Conservation (phyloP, 2,113 vertebrate species). For the Chunga burmeisteri region DNA sequence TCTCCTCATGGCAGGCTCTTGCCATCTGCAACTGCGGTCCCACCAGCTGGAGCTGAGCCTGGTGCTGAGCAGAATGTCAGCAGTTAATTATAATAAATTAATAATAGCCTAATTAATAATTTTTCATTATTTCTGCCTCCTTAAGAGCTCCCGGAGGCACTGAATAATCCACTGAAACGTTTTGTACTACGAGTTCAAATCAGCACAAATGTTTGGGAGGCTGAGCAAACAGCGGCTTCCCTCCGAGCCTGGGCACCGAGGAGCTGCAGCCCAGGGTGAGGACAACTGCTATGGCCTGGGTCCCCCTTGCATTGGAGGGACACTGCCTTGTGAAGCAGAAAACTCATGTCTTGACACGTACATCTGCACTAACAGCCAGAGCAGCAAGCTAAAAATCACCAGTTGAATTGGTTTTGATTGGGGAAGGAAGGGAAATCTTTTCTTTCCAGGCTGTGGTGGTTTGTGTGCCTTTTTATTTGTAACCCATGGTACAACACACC, state of each 20-base stretch:
- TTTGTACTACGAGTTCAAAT: not conserved
- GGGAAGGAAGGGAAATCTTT: not conserved
- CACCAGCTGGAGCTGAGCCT: not conserved
- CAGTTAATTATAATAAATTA: not conserved
- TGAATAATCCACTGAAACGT: not conserved
- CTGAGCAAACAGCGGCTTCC: accelerated
- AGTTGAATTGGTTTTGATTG: not conserved
- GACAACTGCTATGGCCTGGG: not conserved
- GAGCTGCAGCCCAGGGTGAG: not conserved
- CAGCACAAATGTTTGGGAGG: not conserved
- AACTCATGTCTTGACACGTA: not conserved
- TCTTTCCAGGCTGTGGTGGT: not conserved
- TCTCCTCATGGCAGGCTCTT: not conserved
- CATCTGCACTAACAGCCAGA: not conserved
- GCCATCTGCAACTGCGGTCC: not conserved
- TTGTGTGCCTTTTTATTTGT: not conserved
- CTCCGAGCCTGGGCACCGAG: accelerated
- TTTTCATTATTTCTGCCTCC: not conserved
- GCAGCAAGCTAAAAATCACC: not conserved
- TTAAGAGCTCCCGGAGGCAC: not conserved
- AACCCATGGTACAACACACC: no score
- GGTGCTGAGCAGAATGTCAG: not conserved
- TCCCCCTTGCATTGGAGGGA: not conserved
- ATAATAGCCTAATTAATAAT: slow-evolving; percentile 1
- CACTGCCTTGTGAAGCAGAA: not conserved